Percentiles rank a stretch among this genome's conserved stretches.
Conservation (phyloP, 2,888 invertebrate species). For the Eupithecia exiguata region DNA sequence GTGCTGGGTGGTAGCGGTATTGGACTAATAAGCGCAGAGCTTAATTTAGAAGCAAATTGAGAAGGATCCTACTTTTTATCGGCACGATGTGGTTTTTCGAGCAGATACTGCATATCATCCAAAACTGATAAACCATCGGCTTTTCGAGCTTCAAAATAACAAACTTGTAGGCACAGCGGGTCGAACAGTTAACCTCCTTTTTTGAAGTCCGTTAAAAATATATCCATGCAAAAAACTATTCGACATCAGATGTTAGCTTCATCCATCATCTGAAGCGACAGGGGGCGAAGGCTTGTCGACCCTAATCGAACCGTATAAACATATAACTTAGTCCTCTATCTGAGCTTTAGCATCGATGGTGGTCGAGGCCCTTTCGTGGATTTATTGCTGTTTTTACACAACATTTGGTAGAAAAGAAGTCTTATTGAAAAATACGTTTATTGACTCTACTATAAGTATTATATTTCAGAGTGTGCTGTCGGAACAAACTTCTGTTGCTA, state of each 20-base stretch:
- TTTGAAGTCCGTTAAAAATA: constrained; percentile 50
- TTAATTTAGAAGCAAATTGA: neutral
- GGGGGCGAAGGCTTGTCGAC: constrained; percentile 76
- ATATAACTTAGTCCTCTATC: constrained; percentile 50
- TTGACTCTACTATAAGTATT: neutral
- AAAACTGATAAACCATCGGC: neutral
- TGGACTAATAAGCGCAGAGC: too few relatives aligned
- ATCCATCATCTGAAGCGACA: constrained; percentile 78
- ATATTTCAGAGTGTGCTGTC: neutral
- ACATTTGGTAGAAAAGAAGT: neutral
- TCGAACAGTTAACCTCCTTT: constrained; percentile 11
- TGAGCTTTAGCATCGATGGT: constrained; percentile 41
- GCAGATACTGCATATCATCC: neutral
- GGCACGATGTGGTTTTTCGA: neutral
- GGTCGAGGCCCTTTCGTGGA: neutral
- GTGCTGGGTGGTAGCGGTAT: too few relatives aligned
- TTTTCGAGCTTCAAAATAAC: neutral
- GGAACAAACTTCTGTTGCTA: too few relatives aligned
- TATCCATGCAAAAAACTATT: constrained; percentile 67
- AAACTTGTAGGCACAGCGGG: constrained; percentile 4
- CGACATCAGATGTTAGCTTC: constrained; percentile 74
- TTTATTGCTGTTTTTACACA: constrained; percentile 23
- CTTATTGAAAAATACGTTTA: neutral
- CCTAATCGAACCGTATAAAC: constrained; percentile 77
- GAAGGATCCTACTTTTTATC: neutral